Conservation (phyloP, 2,888 invertebrate species). For the Epinotia nisella region DNA sequence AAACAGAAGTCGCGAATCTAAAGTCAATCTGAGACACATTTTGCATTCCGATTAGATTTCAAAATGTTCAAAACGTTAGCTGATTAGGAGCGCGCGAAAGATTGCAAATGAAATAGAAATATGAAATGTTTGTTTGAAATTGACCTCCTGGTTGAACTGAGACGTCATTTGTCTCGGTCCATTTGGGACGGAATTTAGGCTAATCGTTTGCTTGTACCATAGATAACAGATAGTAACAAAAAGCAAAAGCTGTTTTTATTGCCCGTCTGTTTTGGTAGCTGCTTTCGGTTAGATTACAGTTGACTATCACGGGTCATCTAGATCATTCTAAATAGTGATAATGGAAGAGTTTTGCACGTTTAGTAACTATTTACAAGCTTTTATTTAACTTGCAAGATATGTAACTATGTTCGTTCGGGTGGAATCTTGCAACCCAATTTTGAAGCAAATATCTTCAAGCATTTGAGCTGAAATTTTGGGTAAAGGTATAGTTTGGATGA, state of each 20-base stretch:
- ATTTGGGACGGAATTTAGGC: constrained; percentile 36
- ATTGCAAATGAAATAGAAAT: not conserved
- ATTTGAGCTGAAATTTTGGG: no score
- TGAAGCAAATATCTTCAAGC: no score
- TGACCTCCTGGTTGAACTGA: not conserved
- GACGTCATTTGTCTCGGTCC: constrained; percentile 34
- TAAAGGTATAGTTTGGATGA: no score
- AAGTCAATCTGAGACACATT: not conserved
- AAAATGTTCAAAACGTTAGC: not conserved
- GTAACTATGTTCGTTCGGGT: no score
- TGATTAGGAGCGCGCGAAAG: not conserved
- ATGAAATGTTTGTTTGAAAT: not conserved
- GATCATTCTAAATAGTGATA: not conserved
- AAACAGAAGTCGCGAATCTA: constrained; percentile 35
- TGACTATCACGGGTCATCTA: not conserved
- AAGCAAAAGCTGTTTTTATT: constrained; percentile 14
- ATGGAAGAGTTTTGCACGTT: no score
- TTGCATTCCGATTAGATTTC: not conserved
- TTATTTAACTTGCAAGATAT: no score
- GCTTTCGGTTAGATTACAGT: not conserved
- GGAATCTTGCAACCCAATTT: no score
- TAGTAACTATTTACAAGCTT: no score
- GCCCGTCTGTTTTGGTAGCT: not conserved
- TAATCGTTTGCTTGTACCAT: constrained; percentile 31
- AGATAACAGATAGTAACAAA: constrained; percentile 18